Percentiles rank a stretch among this genome's conserved stretches.
These are phyloP conservation scores for Chitala chitala DNA, from an alignment of 2,113 vertebrate species.

Conservation along the genomic window DNA sequence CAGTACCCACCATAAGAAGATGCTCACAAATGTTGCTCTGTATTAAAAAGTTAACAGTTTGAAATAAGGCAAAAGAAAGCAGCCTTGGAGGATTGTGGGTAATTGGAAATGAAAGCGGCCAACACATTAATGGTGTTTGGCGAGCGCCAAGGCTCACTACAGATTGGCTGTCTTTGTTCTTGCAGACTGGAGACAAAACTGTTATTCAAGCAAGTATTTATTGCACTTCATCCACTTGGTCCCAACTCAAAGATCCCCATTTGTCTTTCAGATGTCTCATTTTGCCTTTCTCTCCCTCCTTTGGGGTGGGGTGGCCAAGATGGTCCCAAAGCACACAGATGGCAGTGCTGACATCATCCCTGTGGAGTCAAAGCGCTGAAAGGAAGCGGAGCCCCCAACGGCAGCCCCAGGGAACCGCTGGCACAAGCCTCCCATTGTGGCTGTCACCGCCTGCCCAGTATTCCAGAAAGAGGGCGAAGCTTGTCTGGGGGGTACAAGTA, in stretches of 20 bases:
- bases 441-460: conserved; percentile 26
- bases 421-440: conserved; percentile 38
- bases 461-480: conserved; percentile 28
- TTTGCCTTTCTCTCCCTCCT: neutral
- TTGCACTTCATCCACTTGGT: neutral
- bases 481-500: conserved; percentile 14
- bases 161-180: neutral
- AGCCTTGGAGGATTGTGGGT: conserved; percentile 7
- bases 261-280: neutral
- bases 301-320: neutral
- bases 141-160: neutral
- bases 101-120: neutral
- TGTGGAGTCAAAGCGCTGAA: neutral
- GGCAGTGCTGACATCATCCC: conserved; percentile 20
- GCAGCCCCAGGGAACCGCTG: conserved; percentile 30
- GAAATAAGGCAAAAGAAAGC: neutral
- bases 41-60: conserved; percentile 13
- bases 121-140: neutral
- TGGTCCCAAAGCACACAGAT: conserved; percentile 30
- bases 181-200: conserved; percentile 5
- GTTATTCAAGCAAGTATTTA: conserved; percentile 15
- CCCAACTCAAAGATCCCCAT: neutral
- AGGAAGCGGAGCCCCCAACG: conserved; percentile 13
- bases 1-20: no score
- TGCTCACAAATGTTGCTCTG: neutral